A percentile compares a stretch with the other conserved stretches of the same genome.
Conservation (phyloP, 2,888 invertebrate species). For the Thereva unica region DNA sequence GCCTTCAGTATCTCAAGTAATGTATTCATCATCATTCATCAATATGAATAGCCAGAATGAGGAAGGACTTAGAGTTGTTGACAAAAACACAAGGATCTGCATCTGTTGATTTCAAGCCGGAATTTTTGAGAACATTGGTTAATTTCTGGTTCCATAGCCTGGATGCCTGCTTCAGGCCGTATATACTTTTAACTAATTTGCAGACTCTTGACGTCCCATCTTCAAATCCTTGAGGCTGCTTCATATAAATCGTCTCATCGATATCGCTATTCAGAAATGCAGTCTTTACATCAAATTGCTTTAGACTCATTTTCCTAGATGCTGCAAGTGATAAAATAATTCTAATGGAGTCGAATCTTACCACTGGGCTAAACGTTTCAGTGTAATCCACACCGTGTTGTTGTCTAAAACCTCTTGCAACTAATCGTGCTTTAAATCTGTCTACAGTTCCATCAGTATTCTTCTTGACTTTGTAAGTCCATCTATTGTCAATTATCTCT, state of each 20-base stretch:
- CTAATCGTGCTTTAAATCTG: too few species aligned
- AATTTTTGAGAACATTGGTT: too few species aligned
- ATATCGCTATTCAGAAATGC: background rate
- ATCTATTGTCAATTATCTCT: too few species aligned
- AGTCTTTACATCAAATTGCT: slow-evolving; percentile 9
- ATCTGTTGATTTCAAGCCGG: too few species aligned
- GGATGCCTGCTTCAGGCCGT: slow-evolving; percentile 12
- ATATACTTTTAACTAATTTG: background rate
- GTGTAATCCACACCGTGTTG: too few species aligned
- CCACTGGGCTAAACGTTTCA: too few species aligned
- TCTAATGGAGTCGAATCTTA: slow-evolving; percentile 45
- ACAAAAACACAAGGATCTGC: too few species aligned
- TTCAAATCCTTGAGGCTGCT: slow-evolving; percentile 12
- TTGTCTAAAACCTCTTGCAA: too few species aligned
- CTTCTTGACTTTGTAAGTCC: too few species aligned
- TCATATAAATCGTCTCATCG: slow-evolving; percentile 6
- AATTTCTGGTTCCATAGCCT: background rate
- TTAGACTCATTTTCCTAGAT: background rate
- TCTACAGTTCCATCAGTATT: too few species aligned
- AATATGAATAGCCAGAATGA: background rate
- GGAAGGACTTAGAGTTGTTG: background rate
- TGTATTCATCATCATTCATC: too few species aligned
- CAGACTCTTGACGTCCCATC: background rate
- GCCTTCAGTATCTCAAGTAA: too few species aligned
- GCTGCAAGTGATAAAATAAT: slow-evolving; percentile 39